Evolutionary conservation across 1,140 invertebrate genomes (phyloP).

Genomic region (Solen grandis): DNA sequence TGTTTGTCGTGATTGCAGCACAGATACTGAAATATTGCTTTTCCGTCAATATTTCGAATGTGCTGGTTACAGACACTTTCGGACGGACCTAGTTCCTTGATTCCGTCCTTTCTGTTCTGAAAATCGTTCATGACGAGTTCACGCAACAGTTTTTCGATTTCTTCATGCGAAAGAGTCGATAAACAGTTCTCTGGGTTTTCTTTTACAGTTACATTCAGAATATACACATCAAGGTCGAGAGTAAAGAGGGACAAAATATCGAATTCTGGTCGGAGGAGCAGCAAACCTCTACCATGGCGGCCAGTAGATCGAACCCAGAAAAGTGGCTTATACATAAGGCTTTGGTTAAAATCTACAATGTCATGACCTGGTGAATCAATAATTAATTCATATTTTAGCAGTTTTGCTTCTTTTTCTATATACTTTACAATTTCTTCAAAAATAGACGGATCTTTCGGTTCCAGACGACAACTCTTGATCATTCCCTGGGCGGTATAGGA

Average conservation of each 20-base stretch:
- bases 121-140: conserved; percentile 44
- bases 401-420: conserved; percentile 7
- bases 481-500: too few relatives aligned
- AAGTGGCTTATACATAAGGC: conserved; percentile 18
- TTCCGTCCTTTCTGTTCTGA: conserved; percentile 23
- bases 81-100: conserved; percentile 14
- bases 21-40: conserved; percentile 8
- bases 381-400: conserved; percentile 36
- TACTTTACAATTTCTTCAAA: not conserved
- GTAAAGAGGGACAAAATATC: conserved; percentile 35
- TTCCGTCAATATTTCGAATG: not conserved
- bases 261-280: conserved; percentile 30
- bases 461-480: conserved; percentile 12
- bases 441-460: conserved; percentile 1
- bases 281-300: conserved; percentile 32
- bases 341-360: conserved; percentile 8
- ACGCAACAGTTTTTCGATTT: conserved; percentile 17
- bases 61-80: conserved; percentile 47
- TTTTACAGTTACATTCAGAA: conserved; percentile 1
- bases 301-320: conserved; percentile 41
- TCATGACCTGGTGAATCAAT: not conserved
- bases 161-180: not conserved
- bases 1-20: too few relatives aligned
- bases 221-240: conserved; percentile 5
- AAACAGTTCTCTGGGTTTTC: conserved; percentile 21